Percentiles rank a stretch among this genome's conserved stretches.
Evolutionary conservation across 2,113 vertebrate species (phyloP).

Genomic region (Gallinago jamesoni): DNA sequence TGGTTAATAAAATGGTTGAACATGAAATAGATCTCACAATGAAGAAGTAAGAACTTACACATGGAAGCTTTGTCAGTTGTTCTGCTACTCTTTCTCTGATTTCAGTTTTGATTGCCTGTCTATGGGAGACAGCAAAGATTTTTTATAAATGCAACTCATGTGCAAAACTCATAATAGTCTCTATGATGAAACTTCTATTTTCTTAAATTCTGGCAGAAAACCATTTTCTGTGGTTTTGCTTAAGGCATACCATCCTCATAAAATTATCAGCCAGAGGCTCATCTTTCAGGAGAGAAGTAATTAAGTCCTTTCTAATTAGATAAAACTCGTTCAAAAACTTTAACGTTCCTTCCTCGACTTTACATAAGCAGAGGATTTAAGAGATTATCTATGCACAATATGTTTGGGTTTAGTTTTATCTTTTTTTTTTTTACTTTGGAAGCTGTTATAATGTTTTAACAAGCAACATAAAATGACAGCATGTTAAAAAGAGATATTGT

Average conservation of each 20-base stretch:
- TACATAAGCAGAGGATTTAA: neutral
- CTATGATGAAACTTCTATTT: neutral
- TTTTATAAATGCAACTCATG: neutral
- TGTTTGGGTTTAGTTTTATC: neutral
- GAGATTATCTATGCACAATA: neutral
- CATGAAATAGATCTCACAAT: neutral
- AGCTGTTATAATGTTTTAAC: neutral
- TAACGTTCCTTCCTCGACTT: neutral
- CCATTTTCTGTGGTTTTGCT: slow-evolving; percentile 2
- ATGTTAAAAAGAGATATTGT: neutral
- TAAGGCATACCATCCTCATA: neutral
- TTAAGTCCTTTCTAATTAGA: slow-evolving; percentile 33
- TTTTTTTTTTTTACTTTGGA: neutral
- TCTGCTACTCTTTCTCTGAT: neutral
- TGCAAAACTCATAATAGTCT: neutral
- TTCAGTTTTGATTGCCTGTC: neutral
- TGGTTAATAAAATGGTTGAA: neutral
- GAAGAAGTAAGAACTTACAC: neutral
- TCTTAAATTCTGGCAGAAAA: neutral
- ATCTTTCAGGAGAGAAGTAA: slow-evolving; percentile 6
- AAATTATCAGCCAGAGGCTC: slow-evolving; percentile 8
- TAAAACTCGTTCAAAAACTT: slow-evolving; percentile 5
- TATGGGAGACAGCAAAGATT: neutral
- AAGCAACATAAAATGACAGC: neutral
- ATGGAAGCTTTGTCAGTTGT: neutral